These are phyloP conservation scores for Platyscapa corneri DNA, from an alignment of 1,140 invertebrate genomes.

Conservation along the genomic window DNA sequence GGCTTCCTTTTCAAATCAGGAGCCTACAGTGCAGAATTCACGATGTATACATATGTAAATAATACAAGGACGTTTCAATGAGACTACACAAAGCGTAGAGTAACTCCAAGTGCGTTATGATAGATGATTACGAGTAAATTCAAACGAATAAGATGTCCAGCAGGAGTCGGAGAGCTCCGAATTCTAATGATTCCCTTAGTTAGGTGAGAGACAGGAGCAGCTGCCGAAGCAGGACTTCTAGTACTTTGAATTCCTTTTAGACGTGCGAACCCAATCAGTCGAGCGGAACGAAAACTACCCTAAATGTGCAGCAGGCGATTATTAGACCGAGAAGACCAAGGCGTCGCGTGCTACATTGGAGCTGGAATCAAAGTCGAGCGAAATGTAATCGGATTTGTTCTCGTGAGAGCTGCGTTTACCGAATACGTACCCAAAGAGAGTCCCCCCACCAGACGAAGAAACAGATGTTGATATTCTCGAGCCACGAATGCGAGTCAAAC, in stretches of 20 bases:
- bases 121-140: background rate
- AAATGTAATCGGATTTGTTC: conserved; percentile 24
- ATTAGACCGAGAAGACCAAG: background rate
- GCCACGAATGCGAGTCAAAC: background rate
- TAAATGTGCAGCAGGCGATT: background rate
- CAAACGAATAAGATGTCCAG: background rate
- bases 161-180: background rate
- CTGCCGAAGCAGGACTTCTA: conserved; percentile 5
- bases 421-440: background rate
- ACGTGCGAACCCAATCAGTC: background rate
- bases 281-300: conserved; percentile 23
- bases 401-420: background rate
- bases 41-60: no score
- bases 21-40: no score
- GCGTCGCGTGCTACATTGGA: background rate
- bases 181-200: background rate
- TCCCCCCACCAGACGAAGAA: no score
- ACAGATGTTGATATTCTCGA: conserved; percentile 7
- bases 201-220: background rate
- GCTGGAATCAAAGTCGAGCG: conserved; percentile 11
- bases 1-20: background rate
- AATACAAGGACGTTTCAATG: no score
- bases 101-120: background rate
- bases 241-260: conserved; percentile 22
- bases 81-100: no score